Evolutionary conservation across 2,113 vertebrate genomes (phyloP), one percentile per base, ranked within the genome.

Genomic region (Podocnemis expansa): DNA sequence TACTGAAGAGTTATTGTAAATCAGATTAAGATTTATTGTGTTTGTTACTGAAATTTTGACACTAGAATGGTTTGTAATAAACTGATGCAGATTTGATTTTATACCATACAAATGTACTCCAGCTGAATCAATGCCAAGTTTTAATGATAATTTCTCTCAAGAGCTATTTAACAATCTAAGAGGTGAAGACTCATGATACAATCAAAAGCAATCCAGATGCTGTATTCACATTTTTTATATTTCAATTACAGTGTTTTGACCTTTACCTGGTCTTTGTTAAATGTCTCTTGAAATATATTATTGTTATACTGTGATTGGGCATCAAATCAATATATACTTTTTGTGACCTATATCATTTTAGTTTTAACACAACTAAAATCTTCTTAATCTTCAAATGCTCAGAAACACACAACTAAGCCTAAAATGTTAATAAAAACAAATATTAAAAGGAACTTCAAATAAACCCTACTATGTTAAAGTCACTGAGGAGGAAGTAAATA

Each of bases 91-190:
- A 31, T 63, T 47, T 63, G 34, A 82, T 89, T 89, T 85, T 85
- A 25, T 47, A 34, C 16, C 0, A 0, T 58, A 31, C 81, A 83
- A 70, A 45, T 58, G 54, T 34, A 29, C 54, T 78, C 82, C 24
- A 2, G 10, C 51, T 73, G 75, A 86, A 51, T 47, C 11, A 2
- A 51, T 78, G 89, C 81, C 93, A 95, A 76, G 24, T 86, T 88
- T 89, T 78, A 93, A 91, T 38, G 78, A 85, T 43, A 78, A 91
- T 87, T 70, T 89, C 90, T 82, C 80, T 82, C 51, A 41, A 85
- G 91, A 94, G 78, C 89, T 80, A 25, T 73, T 94, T 83, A 80
- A 85, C 45, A 27, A 95, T 60, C 84, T 31, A 45, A 47, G 79
- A 83, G 80, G 63, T 56, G 78, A 94, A 80, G 55, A 2, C 88